Conservation (phyloP, 2,888 invertebrate species). For the Apamea epomidion region DNA sequence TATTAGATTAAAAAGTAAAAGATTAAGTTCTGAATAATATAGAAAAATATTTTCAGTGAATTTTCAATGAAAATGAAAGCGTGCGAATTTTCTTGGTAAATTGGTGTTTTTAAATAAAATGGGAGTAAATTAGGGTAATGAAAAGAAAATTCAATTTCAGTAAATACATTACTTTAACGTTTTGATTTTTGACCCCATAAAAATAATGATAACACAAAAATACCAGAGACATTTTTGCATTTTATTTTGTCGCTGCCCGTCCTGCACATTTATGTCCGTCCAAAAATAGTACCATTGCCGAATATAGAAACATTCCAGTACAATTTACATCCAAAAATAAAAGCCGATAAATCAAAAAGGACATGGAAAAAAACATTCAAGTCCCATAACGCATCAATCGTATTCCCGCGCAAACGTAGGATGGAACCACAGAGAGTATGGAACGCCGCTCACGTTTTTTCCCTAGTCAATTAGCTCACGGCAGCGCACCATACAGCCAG, state of each 20-base stretch:
- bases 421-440: constrained; percentile 46
- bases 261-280: background rate
- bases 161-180: background rate
- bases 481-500: constrained; percentile 75
- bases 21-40: constrained; percentile 47
- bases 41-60: constrained; percentile 35
- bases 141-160: constrained; percentile 8
- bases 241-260: background rate
- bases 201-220: background rate
- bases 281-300: constrained; percentile 29
- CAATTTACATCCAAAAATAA: constrained; percentile 44
- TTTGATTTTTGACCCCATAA: background rate
- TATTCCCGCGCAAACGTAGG: constrained; percentile 70
- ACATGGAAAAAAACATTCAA: constrained; percentile 62
- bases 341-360: constrained; percentile 54
- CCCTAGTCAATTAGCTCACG: constrained; percentile 86
- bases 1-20: constrained; percentile 61
- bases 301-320: constrained; percentile 32
- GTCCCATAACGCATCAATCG: constrained; percentile 71
- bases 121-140: background rate
- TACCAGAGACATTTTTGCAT: background rate
- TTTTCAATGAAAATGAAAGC: constrained; percentile 12
- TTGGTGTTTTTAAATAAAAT: constrained; percentile 26
- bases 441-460: constrained; percentile 80
- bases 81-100: constrained; percentile 21